phyloP scores from a whole-genome alignment of 2,888 invertebrate species.

The Epinotia brunnichana region DNA sequence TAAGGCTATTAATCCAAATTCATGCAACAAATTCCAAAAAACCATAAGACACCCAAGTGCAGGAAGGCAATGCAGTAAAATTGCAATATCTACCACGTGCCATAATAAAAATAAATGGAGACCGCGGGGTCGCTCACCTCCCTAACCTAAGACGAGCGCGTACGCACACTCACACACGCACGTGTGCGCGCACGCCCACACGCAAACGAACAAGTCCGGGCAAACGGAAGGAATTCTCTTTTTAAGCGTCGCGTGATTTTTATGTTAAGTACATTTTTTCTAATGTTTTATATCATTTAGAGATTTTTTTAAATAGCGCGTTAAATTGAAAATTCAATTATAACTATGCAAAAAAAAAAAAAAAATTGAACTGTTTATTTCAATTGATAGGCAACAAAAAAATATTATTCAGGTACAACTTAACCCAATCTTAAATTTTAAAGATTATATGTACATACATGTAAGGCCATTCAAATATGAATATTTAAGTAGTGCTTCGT shows the following conservation, averaged over 20 bases:
- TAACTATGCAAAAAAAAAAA: too few species aligned
- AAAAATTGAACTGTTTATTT: too few species aligned
- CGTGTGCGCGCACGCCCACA: constrained; percentile 53
- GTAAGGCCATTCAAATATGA: too few species aligned
- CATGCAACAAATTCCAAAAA: constrained; percentile 10
- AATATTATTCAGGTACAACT: too few species aligned
- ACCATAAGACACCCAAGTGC: constrained; percentile 43
- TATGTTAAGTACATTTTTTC: constrained; percentile 43
- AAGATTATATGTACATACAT: too few species aligned
- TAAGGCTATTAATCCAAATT: not conserved
- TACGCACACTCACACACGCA: constrained; percentile 68
- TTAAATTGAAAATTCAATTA: too few species aligned
- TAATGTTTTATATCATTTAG: not conserved
- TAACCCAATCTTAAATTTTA: too few species aligned
- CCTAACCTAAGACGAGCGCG: constrained; percentile 83
- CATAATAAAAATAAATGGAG: constrained; percentile 82
- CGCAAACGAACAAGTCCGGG: constrained; percentile 77
- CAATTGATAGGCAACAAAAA: too few species aligned
- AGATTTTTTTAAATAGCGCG: too few species aligned
- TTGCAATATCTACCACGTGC: constrained; percentile 73
- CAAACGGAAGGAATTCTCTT: constrained; percentile 84
- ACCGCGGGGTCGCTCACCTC: constrained; percentile 82
- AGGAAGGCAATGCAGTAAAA: constrained; percentile 77
- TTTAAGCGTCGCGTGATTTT: constrained; percentile 73
- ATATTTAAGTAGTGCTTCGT: too few species aligned